phyloP scores from a whole-genome alignment of 2,113 vertebrate species.

The Eptatretus burgeri region DNA sequence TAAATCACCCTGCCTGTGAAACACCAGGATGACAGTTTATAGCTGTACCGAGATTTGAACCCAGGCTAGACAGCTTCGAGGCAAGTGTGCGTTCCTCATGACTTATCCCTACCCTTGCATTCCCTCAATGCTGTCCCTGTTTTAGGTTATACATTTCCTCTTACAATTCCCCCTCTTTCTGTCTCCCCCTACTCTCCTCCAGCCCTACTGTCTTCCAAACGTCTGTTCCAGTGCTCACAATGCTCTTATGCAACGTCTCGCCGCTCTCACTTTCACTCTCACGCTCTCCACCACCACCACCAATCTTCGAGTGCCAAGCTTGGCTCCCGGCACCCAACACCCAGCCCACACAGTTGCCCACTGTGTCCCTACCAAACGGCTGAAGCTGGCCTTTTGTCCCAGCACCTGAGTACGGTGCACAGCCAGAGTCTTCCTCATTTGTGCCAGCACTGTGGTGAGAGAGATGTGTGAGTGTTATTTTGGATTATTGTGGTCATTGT shows the following conservation, averaged over 20 bases:
- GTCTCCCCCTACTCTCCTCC: too few species aligned
- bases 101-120: too few species aligned
- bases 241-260: slow-evolving; percentile 97
- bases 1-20: too few species aligned
- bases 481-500: too few species aligned
- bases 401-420: slow-evolving; percentile 73
- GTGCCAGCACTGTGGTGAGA: slow-evolving; percentile 69
- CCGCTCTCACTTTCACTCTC: slow-evolving; percentile 87
- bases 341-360: slow-evolving; percentile 90
- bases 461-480: too few species aligned
- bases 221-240: slow-evolving; percentile 83
- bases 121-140: too few species aligned
- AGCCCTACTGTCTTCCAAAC: slow-evolving; percentile 16
- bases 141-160: too few species aligned
- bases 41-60: too few species aligned
- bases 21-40: too few species aligned
- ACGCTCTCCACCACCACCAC: slow-evolving; percentile 64
- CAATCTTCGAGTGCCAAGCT: slow-evolving; percentile 43
- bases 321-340: slow-evolving; percentile 30
- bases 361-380: slow-evolving; percentile 91
- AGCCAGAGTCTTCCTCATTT: slow-evolving; percentile 97
- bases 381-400: slow-evolving; percentile 66
- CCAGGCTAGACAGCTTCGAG: too few species aligned
- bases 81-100: too few species aligned
- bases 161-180: too few species aligned